These are phyloP conservation scores for Chesias legatella DNA, from an alignment of 2,888 invertebrate genomes.

Conservation along the genomic window DNA sequence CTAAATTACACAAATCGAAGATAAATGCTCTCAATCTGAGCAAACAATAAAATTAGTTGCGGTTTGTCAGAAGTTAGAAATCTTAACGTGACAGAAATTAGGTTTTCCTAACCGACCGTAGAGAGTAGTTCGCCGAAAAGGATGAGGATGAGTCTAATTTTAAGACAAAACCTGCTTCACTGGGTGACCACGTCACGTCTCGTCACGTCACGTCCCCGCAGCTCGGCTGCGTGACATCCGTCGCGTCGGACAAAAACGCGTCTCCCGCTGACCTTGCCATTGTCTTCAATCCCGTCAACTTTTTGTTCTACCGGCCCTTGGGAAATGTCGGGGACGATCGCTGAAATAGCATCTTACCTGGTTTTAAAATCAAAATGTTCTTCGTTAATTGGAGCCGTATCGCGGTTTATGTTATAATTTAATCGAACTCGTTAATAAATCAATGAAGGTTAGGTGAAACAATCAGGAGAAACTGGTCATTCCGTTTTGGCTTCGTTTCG, in stretches of 20 bases:
- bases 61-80: too few relatives aligned
- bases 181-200: constrained; percentile 4
- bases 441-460: too few relatives aligned
- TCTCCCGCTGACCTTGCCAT: constrained; percentile 55
- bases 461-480: too few relatives aligned
- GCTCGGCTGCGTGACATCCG: constrained; percentile 45
- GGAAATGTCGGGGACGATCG: constrained; percentile 8
- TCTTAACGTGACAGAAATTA: too few relatives aligned
- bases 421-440: too few relatives aligned
- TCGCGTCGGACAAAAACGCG: constrained; percentile 50
- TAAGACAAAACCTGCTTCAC: constrained; percentile 13
- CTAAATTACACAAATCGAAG: too few relatives aligned
- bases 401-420: too few relatives aligned
- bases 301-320: constrained; percentile 19
- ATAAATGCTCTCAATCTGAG: too few relatives aligned
- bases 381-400: constrained; percentile 2
- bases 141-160: constrained; percentile 10
- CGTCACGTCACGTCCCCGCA: constrained; percentile 13
- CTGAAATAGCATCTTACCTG: constrained; percentile 10
- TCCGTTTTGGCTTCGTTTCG: too few relatives aligned
- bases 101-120: too few relatives aligned
- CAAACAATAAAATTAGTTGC: too few relatives aligned
- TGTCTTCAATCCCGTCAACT: constrained; percentile 38
- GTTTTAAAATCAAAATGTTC: constrained; percentile 2
- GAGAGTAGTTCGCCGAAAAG: constrained; percentile 9